phyloP scores from a whole-genome alignment of 2,113 vertebrate species.

The Protobothrops flavoviridis region DNA sequence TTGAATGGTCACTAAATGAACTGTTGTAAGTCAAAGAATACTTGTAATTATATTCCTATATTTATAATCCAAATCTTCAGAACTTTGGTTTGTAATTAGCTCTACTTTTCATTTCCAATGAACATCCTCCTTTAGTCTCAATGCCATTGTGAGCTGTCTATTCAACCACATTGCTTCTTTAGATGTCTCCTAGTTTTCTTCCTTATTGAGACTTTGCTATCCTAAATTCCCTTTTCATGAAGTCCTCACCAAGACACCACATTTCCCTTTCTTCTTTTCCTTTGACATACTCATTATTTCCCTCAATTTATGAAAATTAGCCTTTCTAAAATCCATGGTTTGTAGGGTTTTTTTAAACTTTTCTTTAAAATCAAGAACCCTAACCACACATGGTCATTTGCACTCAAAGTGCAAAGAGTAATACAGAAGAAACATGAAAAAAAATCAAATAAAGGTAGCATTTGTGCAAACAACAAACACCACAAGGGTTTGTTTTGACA shows the following conservation, averaged over 20 bases:
- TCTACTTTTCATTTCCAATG: not conserved
- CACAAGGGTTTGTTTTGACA: not conserved
- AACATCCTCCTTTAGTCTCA: not conserved
- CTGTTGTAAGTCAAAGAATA: no score
- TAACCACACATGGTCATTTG: not conserved
- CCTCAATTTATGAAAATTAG: not conserved
- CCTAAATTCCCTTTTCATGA: not conserved
- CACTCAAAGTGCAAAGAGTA: not conserved
- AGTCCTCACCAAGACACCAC: not conserved
- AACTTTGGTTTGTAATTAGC: not conserved
- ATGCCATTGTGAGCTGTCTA: not conserved
- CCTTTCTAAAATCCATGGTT: not conserved
- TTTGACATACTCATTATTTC: not conserved
- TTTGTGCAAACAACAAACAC: not conserved
- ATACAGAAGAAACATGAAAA: not conserved
- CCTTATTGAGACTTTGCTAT: not conserved
- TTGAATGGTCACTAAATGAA: no score
- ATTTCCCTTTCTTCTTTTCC: not conserved
- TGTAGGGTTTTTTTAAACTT: not conserved
- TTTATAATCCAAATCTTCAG: not conserved
- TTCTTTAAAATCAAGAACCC: not conserved
- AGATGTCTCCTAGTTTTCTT: not conserved
- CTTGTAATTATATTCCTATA: not conserved
- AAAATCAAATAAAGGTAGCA: not conserved
- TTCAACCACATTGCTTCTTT: not conserved